These are phyloP conservation scores for Herminia tarsipennalis DNA, from an alignment of 2,888 invertebrate genomes.

Conservation along the genomic window DNA sequence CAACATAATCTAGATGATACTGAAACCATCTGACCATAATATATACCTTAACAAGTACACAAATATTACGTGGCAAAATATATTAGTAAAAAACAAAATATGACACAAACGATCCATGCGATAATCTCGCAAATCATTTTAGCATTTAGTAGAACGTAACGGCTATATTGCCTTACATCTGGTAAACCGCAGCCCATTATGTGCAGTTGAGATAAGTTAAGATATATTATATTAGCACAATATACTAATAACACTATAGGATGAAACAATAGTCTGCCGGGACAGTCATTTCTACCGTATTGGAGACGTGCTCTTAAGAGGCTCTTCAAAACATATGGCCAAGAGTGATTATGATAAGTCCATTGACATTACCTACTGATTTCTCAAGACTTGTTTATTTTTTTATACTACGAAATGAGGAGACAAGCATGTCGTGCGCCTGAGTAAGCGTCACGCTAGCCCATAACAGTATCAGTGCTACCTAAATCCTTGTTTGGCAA, in stretches of 20 bases:
- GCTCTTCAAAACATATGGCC: neutral
- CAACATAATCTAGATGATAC: no score
- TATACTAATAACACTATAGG: neutral
- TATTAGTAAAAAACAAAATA: neutral
- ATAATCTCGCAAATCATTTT: constrained; percentile 37
- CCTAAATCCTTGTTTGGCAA: no score
- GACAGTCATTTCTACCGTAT: neutral
- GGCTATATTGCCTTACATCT: constrained; percentile 27
- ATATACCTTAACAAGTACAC: neutral
- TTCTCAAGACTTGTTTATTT: no score
- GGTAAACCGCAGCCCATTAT: constrained; percentile 24
- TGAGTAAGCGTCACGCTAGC: no score
- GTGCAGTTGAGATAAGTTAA: neutral
- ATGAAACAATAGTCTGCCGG: no score
- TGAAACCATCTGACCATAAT: no score
- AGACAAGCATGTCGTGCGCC: no score
- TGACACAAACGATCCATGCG: constrained; percentile 14
- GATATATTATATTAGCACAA: constrained; percentile 7
- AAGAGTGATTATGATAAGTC: no score
- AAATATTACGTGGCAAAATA: neutral
- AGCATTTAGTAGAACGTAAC: constrained; percentile 31
- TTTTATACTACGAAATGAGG: no score
- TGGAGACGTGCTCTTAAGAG: neutral
- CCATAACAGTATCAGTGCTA: no score
- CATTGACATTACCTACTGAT: no score